Conservation (phyloP, 2,113 vertebrate species). For the Oplegnathus fasciatus region DNA sequence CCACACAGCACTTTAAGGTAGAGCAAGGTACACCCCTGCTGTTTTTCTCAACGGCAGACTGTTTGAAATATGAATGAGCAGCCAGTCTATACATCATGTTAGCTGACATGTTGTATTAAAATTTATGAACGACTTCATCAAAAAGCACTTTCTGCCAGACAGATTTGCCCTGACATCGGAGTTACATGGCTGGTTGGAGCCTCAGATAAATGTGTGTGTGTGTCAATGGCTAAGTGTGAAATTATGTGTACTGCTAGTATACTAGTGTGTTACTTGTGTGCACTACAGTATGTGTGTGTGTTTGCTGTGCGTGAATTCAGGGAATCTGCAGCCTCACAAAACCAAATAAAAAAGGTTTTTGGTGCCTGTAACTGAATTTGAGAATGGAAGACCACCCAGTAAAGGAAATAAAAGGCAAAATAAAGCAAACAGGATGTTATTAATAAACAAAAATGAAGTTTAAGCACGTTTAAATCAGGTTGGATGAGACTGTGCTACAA, state of each 20-base stretch:
- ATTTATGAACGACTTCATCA: slow-evolving; percentile 99
- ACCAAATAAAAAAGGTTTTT: neutral
- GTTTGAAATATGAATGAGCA: slow-evolving; percentile 96
- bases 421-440: neutral
- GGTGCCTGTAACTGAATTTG: neutral
- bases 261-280: slow-evolving; percentile 9
- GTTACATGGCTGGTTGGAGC: slow-evolving; percentile 94
- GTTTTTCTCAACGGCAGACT: slow-evolving; percentile 82
- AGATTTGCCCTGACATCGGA: slow-evolving; percentile 94
- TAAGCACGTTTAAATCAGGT: neutral
- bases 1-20: slow-evolving; percentile 64
- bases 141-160: slow-evolving; percentile 97
- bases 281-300: neutral
- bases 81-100: slow-evolving; percentile 93
- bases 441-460: neutral
- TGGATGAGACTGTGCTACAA: neutral
- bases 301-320: neutral
- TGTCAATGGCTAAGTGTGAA: slow-evolving; percentile 61
- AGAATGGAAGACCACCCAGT: neutral
- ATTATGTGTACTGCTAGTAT: slow-evolving; percentile 48
- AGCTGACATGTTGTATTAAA: slow-evolving; percentile 96
- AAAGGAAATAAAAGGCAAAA: neutral
- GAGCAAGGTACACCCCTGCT: slow-evolving; percentile 62
- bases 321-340: neutral
- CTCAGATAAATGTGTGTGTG: slow-evolving; percentile 89